phyloP scores from a whole-genome alignment of 2,888 invertebrate genomes.

The Mantis religiosa region DNA sequence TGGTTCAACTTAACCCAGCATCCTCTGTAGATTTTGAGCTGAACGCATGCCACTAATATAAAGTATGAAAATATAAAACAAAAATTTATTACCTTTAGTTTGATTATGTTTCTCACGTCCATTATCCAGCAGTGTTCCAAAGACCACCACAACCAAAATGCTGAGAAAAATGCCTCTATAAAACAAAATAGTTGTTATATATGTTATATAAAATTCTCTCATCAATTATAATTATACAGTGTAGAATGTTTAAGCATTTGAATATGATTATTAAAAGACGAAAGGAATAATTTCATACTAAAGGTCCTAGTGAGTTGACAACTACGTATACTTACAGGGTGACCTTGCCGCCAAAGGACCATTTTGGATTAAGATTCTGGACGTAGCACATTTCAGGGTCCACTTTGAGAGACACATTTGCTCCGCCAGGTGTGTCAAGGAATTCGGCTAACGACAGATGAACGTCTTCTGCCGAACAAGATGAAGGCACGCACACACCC shows the following conservation, averaged over 20 bases:
- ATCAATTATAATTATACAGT: no score
- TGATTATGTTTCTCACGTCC: no score
- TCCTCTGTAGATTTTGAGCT: no score
- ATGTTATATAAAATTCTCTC: no score
- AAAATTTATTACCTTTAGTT: neutral
- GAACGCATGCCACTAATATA: no score
- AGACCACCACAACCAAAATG: neutral
- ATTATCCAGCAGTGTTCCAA: neutral
- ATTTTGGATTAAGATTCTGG: neutral
- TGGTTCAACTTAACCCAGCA: no score
- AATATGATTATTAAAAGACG: no score
- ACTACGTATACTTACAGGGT: neutral
- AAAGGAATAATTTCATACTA: no score
- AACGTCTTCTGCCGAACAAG: conserved; percentile 52
- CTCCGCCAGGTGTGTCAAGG: neutral
- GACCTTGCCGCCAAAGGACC: neutral
- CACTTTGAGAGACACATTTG: conserved; percentile 19
- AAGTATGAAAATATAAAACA: neutral
- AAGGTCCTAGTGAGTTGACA: no score
- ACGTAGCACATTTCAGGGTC: conserved; percentile 29
- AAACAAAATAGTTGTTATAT: neutral
- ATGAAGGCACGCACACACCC: conserved; percentile 57
- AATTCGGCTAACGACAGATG: conserved; percentile 37
- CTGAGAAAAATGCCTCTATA: neutral
- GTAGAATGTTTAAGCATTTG: no score